Evolutionary conservation across 2,888 invertebrate genomes (phyloP).

Genomic region (Rhopalosiphum nymphaeae): DNA sequence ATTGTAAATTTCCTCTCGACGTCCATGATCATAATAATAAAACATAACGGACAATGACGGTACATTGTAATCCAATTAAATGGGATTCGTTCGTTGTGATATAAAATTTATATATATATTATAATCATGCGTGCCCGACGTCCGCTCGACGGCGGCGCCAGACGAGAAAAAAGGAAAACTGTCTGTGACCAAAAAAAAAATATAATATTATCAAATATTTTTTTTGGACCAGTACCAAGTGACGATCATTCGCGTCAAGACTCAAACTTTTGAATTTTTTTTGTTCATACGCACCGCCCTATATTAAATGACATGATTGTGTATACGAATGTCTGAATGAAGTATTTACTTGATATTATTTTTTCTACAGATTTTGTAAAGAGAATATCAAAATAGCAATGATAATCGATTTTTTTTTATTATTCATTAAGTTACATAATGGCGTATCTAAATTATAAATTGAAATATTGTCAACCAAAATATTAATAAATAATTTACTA

Average conservation of each 20-base stretch:
- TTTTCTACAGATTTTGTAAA: background rate
- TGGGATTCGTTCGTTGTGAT: background rate
- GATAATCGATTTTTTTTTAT: background rate
- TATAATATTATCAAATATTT: constrained; percentile 1
- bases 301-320: background rate
- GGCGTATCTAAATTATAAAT: background rate
- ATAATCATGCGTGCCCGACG: background rate
- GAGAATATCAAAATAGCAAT: background rate
- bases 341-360: background rate
- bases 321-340: background rate
- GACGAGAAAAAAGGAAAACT: background rate
- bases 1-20: background rate
- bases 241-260: background rate
- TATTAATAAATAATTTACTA: background rate
- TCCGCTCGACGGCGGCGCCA: background rate
- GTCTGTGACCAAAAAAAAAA: background rate
- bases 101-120: background rate
- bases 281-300: background rate
- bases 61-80: constrained; percentile 1
- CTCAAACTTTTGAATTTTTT: background rate
- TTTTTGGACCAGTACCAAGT: background rate
- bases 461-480: background rate
- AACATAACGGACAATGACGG: background rate
- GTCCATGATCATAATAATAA: background rate
- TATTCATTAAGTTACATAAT: background rate